Percentiles rank a stretch among this genome's conserved stretches.
Conservation (phyloP, 2,797 vertebrate genomes). For the Gymnoscopelus braueri region DNA sequence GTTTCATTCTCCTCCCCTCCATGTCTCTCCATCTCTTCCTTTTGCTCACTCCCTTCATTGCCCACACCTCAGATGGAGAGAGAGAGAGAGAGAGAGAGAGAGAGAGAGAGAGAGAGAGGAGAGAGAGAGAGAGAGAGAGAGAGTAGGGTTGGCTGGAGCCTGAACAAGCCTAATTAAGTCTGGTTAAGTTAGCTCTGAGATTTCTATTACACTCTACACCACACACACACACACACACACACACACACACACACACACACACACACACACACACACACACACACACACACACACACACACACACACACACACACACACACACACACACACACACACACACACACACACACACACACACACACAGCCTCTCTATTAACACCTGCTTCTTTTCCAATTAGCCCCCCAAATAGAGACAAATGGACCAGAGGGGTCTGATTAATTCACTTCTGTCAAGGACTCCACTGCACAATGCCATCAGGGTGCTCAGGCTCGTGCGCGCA, state of each 20-base stretch:
- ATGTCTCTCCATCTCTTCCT: slow-evolving; percentile 9
- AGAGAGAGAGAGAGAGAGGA: slow-evolving; percentile 8
- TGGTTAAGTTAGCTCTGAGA: slow-evolving; percentile 82
- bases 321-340: slow-evolving; percentile 23
- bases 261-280: slow-evolving; percentile 9
- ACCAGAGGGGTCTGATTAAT: slow-evolving; percentile 86
- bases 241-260: slow-evolving; percentile 6
- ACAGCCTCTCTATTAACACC: slow-evolving; percentile 85
- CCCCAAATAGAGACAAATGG: slow-evolving; percentile 90
- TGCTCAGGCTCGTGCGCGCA: slow-evolving; percentile 50
- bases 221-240: not conserved
- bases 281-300: slow-evolving; percentile 9
- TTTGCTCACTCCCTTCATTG: slow-evolving; percentile 22
- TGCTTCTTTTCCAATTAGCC: slow-evolving; percentile 90
- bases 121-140: not conserved
- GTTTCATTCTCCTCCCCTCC: not conserved
- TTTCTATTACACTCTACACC: slow-evolving; percentile 76
- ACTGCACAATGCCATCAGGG: slow-evolving; percentile 74
- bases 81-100: slow-evolving; percentile 1
- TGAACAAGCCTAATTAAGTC: slow-evolving; percentile 83
- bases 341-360: slow-evolving; percentile 32
- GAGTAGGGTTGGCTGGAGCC: slow-evolving; percentile 29
- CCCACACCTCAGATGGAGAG: slow-evolving; percentile 46
- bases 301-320: slow-evolving; percentile 33
- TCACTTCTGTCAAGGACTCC: slow-evolving; percentile 86